phyloP scores from a whole-genome alignment of 37 sponge, comb jelly and placozoan genomes.

The Diacarnus erythraeanus region DNA sequence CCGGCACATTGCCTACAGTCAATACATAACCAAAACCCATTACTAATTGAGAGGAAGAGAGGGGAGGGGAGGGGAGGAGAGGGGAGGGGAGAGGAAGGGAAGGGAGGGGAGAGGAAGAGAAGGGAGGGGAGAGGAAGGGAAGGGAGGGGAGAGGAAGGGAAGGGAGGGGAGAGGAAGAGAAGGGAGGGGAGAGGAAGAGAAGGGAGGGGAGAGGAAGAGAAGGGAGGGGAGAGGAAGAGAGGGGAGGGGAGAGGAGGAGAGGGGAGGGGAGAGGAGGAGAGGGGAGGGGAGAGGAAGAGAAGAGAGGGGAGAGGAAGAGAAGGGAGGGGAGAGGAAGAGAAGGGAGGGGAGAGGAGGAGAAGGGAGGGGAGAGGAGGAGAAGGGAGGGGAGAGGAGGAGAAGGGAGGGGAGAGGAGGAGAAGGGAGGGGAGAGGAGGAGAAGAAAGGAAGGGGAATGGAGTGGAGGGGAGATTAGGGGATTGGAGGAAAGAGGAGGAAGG shows the following conservation, averaged over 20 bases:
- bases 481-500: not conserved
- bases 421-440: not conserved
- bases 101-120: slow-evolving; percentile 4
- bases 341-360: not conserved
- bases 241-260: slow-evolving; percentile 49
- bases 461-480: not conserved
- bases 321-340: not conserved
- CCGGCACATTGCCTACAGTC: too few relatives aligned
- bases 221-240: slow-evolving; percentile 65
- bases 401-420: not conserved
- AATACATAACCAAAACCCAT: too few relatives aligned
- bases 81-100: not conserved
- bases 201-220: not conserved
- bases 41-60: slow-evolving; percentile 32
- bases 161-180: not conserved
- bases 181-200: not conserved
- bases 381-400: not conserved
- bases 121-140: not conserved
- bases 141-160: not conserved
- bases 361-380: not conserved
- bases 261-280: not conserved
- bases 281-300: not conserved
- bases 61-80: slow-evolving; percentile 1
- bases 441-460: not conserved
- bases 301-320: not conserved